A percentile compares a stretch with the other conserved stretches of the same genome.
Conservation (phyloP, 2,113 vertebrate genomes). For the Mormyrus iriodes region DNA sequence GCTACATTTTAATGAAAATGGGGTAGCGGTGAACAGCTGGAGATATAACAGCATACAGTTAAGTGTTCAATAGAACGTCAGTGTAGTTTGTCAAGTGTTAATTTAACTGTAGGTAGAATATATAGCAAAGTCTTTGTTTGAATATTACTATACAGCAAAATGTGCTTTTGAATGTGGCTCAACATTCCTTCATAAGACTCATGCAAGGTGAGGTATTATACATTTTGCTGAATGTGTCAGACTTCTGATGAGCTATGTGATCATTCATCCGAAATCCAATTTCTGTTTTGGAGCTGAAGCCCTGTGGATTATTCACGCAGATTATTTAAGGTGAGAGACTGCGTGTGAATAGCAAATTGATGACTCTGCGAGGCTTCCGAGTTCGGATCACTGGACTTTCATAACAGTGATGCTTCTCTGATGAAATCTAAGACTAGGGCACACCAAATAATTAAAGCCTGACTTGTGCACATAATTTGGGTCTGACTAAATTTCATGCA, state of each 20-base stretch:
- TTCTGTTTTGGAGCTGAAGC: constrained; percentile 28
- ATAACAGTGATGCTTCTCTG: not conserved
- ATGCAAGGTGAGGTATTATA: not conserved
- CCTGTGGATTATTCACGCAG: constrained; percentile 28
- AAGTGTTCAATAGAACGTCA: not conserved
- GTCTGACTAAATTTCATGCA: not conserved
- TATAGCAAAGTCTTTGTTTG: not conserved
- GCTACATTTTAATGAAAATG: not conserved
- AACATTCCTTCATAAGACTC: not conserved
- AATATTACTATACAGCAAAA: not conserved
- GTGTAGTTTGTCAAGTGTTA: not conserved
- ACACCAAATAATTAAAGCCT: constrained; percentile 22
- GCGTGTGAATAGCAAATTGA: constrained; percentile 27
- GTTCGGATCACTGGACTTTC: constrained; percentile 26
- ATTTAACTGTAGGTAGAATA: not conserved
- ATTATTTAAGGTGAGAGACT: constrained; percentile 34
- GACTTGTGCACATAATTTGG: constrained; percentile 3
- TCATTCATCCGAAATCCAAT: constrained; percentile 40
- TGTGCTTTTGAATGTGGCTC: not conserved
- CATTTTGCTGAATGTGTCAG: not conserved
- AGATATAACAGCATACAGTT: not conserved
- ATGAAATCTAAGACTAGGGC: constrained; percentile 16
- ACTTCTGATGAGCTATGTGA: constrained; percentile 33
- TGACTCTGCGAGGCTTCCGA: constrained; percentile 24
- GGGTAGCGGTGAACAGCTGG: not conserved